These are phyloP conservation scores for Aphidius colemani DNA, from an alignment of 2,888 invertebrate genomes.

Conservation along the genomic window DNA sequence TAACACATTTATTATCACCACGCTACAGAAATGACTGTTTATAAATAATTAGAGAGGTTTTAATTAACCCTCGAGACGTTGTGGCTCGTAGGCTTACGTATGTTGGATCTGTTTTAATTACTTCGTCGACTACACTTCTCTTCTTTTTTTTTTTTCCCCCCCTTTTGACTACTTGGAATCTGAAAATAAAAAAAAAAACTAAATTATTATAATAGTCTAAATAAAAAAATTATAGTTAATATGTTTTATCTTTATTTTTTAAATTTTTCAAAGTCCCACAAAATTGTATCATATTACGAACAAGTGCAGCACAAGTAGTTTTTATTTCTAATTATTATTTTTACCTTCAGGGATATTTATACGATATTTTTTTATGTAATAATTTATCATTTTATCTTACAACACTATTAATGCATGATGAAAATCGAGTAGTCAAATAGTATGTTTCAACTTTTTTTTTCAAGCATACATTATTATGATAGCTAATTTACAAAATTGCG, in stretches of 20 bases:
- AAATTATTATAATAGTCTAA: too few relatives aligned
- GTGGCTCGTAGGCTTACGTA: constrained; percentile 43
- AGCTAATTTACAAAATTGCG: too few relatives aligned
- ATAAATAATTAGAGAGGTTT: constrained; percentile 61
- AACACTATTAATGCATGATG: too few relatives aligned
- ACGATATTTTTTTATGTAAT: constrained; percentile 7
- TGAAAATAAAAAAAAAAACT: too few relatives aligned
- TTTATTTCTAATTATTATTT: neutral
- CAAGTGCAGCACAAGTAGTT: neutral
- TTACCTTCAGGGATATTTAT: neutral
- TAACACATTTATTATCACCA: constrained; percentile 56
- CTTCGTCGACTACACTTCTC: constrained; percentile 22
- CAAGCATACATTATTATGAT: too few relatives aligned
- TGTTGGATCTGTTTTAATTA: constrained; percentile 48
- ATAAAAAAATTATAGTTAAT: too few relatives aligned
- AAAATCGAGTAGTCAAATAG: too few relatives aligned
- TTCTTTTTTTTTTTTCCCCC: constrained; percentile 1
- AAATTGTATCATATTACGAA: neutral
- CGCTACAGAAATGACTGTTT: constrained; percentile 57
- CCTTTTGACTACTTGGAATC: neutral
- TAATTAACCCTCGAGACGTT: constrained; percentile 58
- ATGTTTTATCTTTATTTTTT: too few relatives aligned
- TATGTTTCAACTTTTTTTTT: too few relatives aligned
- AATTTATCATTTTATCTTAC: too few relatives aligned
- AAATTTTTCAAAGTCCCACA: neutral